Conservation (phyloP, 2,113 vertebrate species). For the Rhinogobius similis region DNA sequence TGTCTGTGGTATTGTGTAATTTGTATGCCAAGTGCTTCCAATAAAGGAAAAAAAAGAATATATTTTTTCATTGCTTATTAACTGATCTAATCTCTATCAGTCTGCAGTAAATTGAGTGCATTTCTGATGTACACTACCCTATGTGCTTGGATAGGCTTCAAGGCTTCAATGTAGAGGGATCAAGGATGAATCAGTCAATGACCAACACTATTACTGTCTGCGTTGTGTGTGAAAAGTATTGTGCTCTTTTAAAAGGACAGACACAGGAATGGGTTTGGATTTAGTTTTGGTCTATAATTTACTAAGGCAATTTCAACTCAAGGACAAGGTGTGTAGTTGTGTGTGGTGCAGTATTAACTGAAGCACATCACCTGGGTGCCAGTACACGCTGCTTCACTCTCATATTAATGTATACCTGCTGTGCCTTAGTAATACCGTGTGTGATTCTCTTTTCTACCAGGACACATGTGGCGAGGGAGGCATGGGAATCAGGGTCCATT, state of each 20-base stretch:
- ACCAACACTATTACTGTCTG: neutral
- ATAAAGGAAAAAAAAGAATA: neutral
- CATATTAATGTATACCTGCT: conserved; percentile 20
- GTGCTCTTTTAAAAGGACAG: neutral
- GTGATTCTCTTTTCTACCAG: neutral
- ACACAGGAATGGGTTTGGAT: neutral
- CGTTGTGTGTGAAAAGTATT: neutral
- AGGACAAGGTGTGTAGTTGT: neutral
- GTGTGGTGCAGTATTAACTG: conserved; percentile 13
- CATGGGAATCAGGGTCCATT: conserved; percentile 12
- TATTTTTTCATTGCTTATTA: neutral
- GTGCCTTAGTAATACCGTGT: neutral
- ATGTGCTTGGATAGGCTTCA: neutral
- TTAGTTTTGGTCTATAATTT: neutral
- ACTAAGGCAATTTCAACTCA: conserved; percentile 1
- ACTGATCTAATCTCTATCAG: conserved; percentile 6
- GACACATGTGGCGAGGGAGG: conserved; percentile 6
- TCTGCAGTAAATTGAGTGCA: too few species aligned
- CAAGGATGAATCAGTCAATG: neutral
- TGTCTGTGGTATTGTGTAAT: neutral
- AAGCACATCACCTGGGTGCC: conserved; percentile 1
- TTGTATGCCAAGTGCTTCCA: neutral
- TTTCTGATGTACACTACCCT: neutral
- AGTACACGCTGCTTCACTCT: conserved; percentile 6
- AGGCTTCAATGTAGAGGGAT: too few species aligned